These are phyloP conservation scores for Loripinus fragilis DNA, from an alignment of 2,888 invertebrate species.

Conservation along the genomic window DNA sequence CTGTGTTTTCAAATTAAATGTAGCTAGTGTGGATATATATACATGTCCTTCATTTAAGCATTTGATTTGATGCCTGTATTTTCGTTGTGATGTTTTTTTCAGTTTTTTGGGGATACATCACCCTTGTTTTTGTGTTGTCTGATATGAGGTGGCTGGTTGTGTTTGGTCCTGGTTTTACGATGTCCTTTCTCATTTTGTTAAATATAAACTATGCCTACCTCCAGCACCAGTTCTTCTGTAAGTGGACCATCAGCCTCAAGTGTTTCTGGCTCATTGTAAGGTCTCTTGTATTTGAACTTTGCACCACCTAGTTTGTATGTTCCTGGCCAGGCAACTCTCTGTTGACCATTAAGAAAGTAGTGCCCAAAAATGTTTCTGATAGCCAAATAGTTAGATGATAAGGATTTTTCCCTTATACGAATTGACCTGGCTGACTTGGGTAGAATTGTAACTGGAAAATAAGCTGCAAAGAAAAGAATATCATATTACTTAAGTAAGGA, in stretches of 20 bases:
- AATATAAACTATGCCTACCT: too few relatives aligned
- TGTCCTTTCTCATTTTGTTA: too few relatives aligned
- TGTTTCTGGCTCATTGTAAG: conserved; percentile 88
- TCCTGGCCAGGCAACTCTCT: conserved; percentile 96
- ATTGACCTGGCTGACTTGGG: conserved; percentile 71
- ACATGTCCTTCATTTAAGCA: too few relatives aligned
- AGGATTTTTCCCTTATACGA: conserved; percentile 89
- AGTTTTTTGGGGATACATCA: too few relatives aligned
- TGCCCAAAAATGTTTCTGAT: conserved; percentile 92
- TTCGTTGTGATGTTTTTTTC: too few relatives aligned
- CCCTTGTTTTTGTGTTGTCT: too few relatives aligned
- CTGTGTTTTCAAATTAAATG: too few relatives aligned
- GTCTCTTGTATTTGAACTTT: conserved; percentile 94
- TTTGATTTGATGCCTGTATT: too few relatives aligned
- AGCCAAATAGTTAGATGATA: conserved; percentile 96
- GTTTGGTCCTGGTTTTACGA: too few relatives aligned
- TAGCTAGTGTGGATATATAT: too few relatives aligned
- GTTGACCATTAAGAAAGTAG: conserved; percentile 97
- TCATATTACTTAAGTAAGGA: too few relatives aligned
- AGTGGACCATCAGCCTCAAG: conserved; percentile 95
- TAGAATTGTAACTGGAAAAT: conserved; percentile 74
- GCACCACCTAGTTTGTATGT: conserved; percentile 92
- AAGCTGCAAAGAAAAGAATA: conserved; percentile 65
- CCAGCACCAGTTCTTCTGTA: conserved; percentile 92
- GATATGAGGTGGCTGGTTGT: too few relatives aligned